These are phyloP conservation scores for Pterocles burchelli DNA, from an alignment of 2,113 vertebrate genomes.

Conservation along the genomic window DNA sequence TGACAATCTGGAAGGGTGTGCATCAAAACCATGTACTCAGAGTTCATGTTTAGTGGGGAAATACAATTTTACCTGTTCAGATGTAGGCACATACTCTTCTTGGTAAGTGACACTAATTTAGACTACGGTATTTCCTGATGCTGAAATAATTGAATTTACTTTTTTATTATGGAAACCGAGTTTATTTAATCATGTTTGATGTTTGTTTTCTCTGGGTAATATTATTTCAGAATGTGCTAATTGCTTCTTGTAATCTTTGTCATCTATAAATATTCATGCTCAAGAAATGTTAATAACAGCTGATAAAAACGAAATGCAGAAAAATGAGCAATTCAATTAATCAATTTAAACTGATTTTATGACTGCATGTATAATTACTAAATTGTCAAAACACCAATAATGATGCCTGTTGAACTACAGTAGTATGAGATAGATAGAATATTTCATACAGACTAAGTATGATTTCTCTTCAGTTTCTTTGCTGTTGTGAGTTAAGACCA, in stretches of 20 bases:
- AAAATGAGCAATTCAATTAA: constrained; percentile 41
- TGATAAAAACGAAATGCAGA: constrained; percentile 1
- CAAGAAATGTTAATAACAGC: constrained; percentile 1
- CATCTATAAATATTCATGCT: constrained; percentile 46
- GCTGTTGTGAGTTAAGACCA: neutral
- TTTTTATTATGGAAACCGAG: neutral
- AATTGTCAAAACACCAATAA: constrained; percentile 46
- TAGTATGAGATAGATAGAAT: neutral
- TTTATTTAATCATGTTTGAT: constrained; percentile 10
- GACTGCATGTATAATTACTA: constrained; percentile 1
- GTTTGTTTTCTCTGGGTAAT: constrained; percentile 10
- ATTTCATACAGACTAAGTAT: neutral
- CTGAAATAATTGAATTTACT: neutral
- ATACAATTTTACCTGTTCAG: neutral
- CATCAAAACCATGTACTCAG: neutral
- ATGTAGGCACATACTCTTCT: neutral
- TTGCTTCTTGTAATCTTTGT: constrained; percentile 43
- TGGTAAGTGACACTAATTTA: neutral
- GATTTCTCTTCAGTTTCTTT: neutral
- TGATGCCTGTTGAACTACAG: neutral
- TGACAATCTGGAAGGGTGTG: neutral
- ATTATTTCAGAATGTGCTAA: constrained; percentile 35
- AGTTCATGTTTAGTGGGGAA: neutral
- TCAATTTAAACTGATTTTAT: constrained; percentile 36
- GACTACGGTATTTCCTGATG: neutral